These are phyloP conservation scores for Rhynchopsitta pachyrhyncha DNA, from an alignment of 2,113 vertebrate genomes.

Conservation along the genomic window DNA sequence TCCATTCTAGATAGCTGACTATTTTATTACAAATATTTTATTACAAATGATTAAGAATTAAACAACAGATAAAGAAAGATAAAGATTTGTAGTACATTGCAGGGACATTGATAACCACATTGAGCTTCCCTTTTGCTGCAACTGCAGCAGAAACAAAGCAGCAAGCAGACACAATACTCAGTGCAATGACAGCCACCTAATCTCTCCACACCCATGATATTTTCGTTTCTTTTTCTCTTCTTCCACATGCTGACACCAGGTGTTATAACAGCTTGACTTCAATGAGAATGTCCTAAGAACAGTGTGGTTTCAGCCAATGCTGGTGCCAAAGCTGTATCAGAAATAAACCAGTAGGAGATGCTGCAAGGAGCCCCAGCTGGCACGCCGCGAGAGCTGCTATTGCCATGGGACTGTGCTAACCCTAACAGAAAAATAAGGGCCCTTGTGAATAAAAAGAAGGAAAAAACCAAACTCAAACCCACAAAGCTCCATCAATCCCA, in stretches of 20 bases:
- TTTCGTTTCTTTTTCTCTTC: not conserved
- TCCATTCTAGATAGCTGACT: not conserved
- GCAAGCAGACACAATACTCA: not conserved
- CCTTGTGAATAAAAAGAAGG: not conserved
- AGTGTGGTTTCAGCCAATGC: not conserved
- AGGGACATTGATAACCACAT: not conserved
- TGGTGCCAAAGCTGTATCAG: not conserved
- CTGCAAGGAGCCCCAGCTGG: not conserved
- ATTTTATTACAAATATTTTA: constrained; percentile 28
- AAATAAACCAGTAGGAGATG: not conserved
- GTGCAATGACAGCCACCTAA: not conserved
- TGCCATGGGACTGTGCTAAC: not conserved
- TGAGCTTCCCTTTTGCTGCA: not conserved
- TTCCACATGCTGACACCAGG: constrained; percentile 12
- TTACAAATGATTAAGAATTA: not conserved
- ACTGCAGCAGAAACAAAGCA: not conserved
- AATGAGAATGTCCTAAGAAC: not conserved
- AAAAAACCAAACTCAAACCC: not conserved
- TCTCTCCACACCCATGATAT: not conserved
- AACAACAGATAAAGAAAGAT: not conserved
- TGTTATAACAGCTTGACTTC: constrained; percentile 51
- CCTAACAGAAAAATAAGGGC: not conserved
- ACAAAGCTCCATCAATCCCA: not conserved
- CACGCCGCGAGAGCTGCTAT: not conserved
- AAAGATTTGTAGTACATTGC: not conserved